Conservation (phyloP, 2,888 invertebrate species). For the Masnerella sp. region DNA sequence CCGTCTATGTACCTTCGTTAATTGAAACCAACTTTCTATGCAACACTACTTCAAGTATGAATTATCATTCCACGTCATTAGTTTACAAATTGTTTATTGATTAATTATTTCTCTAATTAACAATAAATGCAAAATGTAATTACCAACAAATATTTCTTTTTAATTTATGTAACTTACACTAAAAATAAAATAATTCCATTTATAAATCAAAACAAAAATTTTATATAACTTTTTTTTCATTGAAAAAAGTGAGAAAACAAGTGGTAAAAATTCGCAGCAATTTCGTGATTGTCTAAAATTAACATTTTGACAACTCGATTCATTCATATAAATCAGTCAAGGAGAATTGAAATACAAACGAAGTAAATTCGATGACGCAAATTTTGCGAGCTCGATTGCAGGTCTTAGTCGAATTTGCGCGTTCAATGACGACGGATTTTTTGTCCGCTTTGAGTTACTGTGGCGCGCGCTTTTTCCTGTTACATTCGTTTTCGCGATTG, state of each 20-base stretch:
- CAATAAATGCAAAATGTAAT: too few relatives aligned
- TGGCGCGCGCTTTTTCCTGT: constrained; percentile 9
- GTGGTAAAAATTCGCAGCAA: too few relatives aligned
- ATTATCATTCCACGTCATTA: too few relatives aligned
- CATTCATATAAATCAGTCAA: constrained; percentile 22
- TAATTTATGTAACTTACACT: too few relatives aligned
- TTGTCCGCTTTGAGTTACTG: constrained; percentile 8
- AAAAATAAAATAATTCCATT: too few relatives aligned
- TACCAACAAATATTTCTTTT: too few relatives aligned
- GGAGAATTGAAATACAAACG: constrained; percentile 32
- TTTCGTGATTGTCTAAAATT: too few relatives aligned
- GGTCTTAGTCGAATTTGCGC: constrained; percentile 17
- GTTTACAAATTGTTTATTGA: background rate
- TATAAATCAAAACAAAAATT: too few relatives aligned
- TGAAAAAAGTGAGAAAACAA: too few relatives aligned
- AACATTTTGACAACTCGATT: too few relatives aligned
- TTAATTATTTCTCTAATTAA: too few relatives aligned
- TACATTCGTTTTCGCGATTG: constrained; percentile 17
- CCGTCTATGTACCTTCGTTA: background rate
- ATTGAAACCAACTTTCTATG: background rate
- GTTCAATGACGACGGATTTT: constrained; percentile 5
- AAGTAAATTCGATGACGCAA: constrained; percentile 22
- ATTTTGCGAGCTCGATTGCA: constrained; percentile 1
- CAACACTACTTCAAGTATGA: background rate
- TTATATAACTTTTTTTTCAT: too few relatives aligned